Conservation (phyloP, 2,113 vertebrate species). For the Hydrolagus affinis region DNA sequence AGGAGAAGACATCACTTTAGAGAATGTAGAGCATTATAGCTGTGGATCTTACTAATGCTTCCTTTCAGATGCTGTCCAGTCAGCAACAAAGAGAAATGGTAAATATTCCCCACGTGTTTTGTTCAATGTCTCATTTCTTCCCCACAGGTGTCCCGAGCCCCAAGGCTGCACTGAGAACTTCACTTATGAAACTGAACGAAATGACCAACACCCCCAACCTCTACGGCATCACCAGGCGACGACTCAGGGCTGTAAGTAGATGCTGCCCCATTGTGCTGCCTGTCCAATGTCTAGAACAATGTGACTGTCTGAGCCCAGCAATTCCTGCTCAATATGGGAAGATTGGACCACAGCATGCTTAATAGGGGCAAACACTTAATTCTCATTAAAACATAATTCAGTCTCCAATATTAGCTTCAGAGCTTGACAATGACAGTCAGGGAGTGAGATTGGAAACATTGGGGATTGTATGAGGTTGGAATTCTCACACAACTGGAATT, state of each 20-base stretch:
- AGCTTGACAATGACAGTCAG: not conserved
- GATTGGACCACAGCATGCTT: no score
- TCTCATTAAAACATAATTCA: no score
- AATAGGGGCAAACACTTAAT: no score
- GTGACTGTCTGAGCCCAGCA: no score
- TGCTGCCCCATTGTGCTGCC: not conserved
- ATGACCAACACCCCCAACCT: not conserved
- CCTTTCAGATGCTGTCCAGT: no score
- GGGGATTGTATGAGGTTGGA: no score
- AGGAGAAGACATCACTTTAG: not conserved
- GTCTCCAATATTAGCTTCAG: not conserved
- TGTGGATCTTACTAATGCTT: no score
- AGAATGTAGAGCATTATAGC: not conserved
- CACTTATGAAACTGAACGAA: not conserved
- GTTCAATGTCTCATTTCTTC: not conserved
- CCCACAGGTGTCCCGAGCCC: not conserved
- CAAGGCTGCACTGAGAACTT: conserved; percentile 22
- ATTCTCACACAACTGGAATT: no score
- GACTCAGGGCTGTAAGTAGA: conserved; percentile 2
- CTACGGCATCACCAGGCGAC: not conserved
- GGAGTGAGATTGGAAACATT: not conserved
- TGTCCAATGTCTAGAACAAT: not conserved
- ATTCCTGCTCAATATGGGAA: no score
- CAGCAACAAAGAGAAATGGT: no score
- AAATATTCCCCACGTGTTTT: not conserved